Base-by-base conservation (phyloP, 2,113 vertebrate genomes). In the Perca fluviatilis region DNA sequence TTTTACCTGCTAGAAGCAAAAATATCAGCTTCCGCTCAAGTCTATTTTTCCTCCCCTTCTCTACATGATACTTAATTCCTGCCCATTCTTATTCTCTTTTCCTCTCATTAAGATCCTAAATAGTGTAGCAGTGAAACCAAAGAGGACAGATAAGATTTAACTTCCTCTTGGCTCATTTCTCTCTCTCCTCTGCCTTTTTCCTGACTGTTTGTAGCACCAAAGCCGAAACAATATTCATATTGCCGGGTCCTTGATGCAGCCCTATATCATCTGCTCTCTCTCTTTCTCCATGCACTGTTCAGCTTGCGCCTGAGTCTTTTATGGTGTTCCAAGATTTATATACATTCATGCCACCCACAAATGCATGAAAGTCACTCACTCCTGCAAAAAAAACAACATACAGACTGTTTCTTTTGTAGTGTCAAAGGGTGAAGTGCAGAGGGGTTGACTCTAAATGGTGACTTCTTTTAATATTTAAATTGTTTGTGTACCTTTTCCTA, bases 1-100 rank as follows among this genome's bases (percentile, higher is more conserved):
- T 84, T 85, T 84, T 77, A 88, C 85, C 74, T 72, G 47, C 50
- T 62, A 8, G 68, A 82, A 74, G 27, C 40, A 51, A 77, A 79
- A 79, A 61, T 57, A 40, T 43, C 47, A 54, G 47, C 50, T 60
- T 16, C 13, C 51, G 79, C 40, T 43, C 9, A 43, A 43, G 40
- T 47, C 3, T 62, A 0, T 27, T 66, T 50, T 63, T 27, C 13
- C 15, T 58, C 46, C 33, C 46, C 56, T 6, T 69, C 13, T 25
- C 18, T 36, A 6, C 30, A 6, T 40, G 16, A 27, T 10, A 6
- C 36, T 25, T 43, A 11, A n/a, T 78, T 74, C 50, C 60, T 7
- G 2, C 27, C 33, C 3, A 4, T 14, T 51, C 25, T 27, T 19
- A 15, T 43, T 50, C 5, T 57, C 3, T 47, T 47, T 21, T 2